Conservation (phyloP, 92 coral and sea anemone species). For the Porites evermanni region DNA sequence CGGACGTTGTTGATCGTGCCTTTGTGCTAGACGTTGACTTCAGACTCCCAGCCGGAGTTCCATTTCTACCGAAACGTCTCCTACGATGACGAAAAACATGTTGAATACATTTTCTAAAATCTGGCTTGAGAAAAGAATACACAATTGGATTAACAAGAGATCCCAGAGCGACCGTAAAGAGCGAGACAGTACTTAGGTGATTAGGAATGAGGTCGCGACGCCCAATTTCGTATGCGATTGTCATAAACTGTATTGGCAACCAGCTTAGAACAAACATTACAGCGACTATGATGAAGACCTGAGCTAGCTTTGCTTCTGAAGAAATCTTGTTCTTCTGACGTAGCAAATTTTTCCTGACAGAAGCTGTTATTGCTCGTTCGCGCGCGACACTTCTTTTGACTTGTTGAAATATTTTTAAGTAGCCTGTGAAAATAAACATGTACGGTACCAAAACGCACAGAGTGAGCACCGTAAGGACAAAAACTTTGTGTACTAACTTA, state of each 20-base stretch:
- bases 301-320: slow-evolving; percentile 60
- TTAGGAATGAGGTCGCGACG: slow-evolving; percentile 44
- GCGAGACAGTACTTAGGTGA: slow-evolving; percentile 22
- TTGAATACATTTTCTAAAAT: slow-evolving; percentile 45
- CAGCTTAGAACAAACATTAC: slow-evolving; percentile 62
- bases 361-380: slow-evolving; percentile 45
- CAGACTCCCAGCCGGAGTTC: not conserved
- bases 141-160: slow-evolving; percentile 55
- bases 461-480: slow-evolving; percentile 17
- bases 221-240: slow-evolving; percentile 47
- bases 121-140: slow-evolving; percentile 57
- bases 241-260: slow-evolving; percentile 58
- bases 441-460: slow-evolving; percentile 45
- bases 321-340: slow-evolving; percentile 17
- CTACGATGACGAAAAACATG: slow-evolving; percentile 14
- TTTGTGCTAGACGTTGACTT: slow-evolving; percentile 35
- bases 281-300: slow-evolving; percentile 57
- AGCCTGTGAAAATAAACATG: slow-evolving; percentile 40
- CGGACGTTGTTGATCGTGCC: slow-evolving; percentile 7
- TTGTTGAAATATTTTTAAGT: slow-evolving; percentile 44
- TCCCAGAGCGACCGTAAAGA: slow-evolving; percentile 51
- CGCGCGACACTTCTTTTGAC: slow-evolving; percentile 42
- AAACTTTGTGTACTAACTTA: slow-evolving; percentile 38
- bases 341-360: slow-evolving; percentile 17
- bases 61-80: slow-evolving; percentile 10